phyloP scores from a whole-genome alignment of 2,888 invertebrate genomes.

The Aricia artaxerxes region DNA sequence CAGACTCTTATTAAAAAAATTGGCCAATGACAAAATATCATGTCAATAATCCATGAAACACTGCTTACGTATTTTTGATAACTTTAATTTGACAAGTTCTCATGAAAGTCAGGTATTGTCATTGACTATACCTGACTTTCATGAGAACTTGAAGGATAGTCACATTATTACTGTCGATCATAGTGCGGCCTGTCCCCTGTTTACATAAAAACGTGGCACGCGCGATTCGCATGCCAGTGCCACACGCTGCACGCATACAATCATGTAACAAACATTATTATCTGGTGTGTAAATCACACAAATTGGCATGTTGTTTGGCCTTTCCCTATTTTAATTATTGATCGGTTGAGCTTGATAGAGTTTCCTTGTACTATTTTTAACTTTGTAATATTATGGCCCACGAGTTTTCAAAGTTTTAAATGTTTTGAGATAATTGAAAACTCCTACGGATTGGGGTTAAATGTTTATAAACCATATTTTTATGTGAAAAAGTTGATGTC shows the following conservation, averaged over 20 bases:
- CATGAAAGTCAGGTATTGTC: no score
- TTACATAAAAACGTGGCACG: constrained; percentile 17
- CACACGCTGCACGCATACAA: constrained; percentile 16
- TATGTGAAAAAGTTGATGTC: no score
- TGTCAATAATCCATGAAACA: neutral
- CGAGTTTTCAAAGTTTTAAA: neutral
- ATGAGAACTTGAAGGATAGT: neutral
- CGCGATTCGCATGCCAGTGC: constrained; percentile 23
- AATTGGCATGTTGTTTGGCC: constrained; percentile 36
- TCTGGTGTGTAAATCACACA: constrained; percentile 37
- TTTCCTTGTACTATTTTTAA: constrained; percentile 23
- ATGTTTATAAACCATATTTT: no score
- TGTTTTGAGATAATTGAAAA: no score
- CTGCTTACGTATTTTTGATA: neutral
- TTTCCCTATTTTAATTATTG: constrained; percentile 36
- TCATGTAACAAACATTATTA: constrained; percentile 35
- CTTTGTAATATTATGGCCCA: neutral
- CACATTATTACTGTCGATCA: neutral
- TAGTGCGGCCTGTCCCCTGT: neutral
- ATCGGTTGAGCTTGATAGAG: constrained; percentile 26
- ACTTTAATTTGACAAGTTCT: neutral
- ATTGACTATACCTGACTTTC: neutral
- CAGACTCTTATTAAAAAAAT: neutral
- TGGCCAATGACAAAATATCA: no score
- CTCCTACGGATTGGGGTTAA: no score